Base-by-base conservation (phyloP, 2,113 vertebrate genomes). In the Poecilia latipinna region DNA sequence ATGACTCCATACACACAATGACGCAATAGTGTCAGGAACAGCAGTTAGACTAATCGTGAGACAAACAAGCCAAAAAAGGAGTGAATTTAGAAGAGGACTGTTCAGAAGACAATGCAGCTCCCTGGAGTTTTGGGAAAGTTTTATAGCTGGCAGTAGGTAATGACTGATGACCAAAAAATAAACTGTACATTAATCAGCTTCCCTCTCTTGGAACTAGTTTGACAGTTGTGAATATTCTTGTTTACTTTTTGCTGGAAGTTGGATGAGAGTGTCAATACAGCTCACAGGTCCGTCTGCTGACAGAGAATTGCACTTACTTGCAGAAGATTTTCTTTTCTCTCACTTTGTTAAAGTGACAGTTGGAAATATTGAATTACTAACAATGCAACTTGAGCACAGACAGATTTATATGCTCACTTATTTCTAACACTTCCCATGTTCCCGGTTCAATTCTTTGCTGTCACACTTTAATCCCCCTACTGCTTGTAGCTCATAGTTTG, bases 1-100 rank as follows among this genome's bases (percentile, higher is more conserved):
- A 62, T 79, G 82, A 88, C 85, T 90, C 83, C 84, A 87, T 76
- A 74, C 63, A 80, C 75, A 62, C 60, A 51, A 74, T 69, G 80
- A 90, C 61, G 81, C 65, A 33, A 72, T 33, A 64, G 76, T 80
- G 79, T 33, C 82, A 76, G 78, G 79, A 65, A 80, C 77, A 76
- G 75, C 84, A 87, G 82, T 54, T 31, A n/a, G 75, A 82, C 75
- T 82, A 79, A 77, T 78, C 78, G 82, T 51, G 76, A 86, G 72
- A 86, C 78, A 88, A 72, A 75, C 75, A 15, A 70, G 77, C 75
- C 35, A 12, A 26, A 83, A 37, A 80, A 33, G 61, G 37, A 17
- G 44, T 48, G 44, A 48, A 48, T 48, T 48, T 48, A 48, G 44
- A 48, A 48, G 44, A 51, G 61, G 72, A 76, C 72, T 28, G 61